Base-by-base conservation (phyloP, 2,113 vertebrate species). In the Pholis gunnellus region DNA sequence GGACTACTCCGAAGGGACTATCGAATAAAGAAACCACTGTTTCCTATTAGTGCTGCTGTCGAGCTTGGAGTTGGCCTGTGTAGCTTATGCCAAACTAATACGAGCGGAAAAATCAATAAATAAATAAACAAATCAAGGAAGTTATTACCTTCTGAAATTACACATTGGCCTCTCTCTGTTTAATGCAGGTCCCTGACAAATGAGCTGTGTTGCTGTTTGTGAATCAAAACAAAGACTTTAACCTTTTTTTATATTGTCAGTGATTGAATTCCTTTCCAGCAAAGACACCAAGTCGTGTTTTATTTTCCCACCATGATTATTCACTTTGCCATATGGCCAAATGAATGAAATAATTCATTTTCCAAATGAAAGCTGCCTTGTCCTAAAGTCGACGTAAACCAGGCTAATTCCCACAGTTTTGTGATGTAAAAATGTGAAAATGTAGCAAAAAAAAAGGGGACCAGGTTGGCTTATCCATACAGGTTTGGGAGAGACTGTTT, bases 371-470 rank as follows among this genome's bases (percentile, higher is more conserved):
- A 60, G 31, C 65, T 46, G 59, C 65, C 14, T 87, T 83, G 78
- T 88, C 46, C 69, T 0, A 27, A 46, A 15, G 54, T 78, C 8
- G 22, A 57, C 71, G 44, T 73, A 78, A 81, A 79, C 48, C n/a
- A 25, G 70, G 44, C 22, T 67, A 84, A 91, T 76, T 88, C 79
- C 76, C 50, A n/a, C 34, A 81, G 82, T 93, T 91, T 92, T 93
- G 87, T 87, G 66, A 90, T 91, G 84, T 91, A 83, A 91, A 89
- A 91, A 72, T 75, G 82, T 90, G 81, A 92, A 88, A 89, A 93
- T 88, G 73, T 65, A 42, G 52, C 34, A n/a, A 72, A 73, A 81
- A 81, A 67, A 75, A 40, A 31, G 81, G 79, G 44, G 44, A 61
- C 18, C 56, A 78, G 67, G 65, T 90, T 87, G 77, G 80, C 81